These are phyloP conservation scores for Aegotheles bennettii DNA, from an alignment of 2,113 vertebrate species.

Conservation along the genomic window DNA sequence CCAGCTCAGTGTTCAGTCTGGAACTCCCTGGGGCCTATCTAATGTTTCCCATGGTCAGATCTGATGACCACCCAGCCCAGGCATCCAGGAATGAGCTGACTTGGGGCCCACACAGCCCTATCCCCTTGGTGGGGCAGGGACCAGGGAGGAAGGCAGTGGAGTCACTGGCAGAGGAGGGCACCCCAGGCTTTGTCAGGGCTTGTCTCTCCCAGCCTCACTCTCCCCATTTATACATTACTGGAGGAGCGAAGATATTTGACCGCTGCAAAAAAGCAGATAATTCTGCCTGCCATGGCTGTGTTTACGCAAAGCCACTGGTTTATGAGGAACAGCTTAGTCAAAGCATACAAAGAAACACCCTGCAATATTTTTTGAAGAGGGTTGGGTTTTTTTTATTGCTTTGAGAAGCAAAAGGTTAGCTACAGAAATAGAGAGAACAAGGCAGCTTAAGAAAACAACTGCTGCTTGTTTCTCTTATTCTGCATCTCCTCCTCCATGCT, in stretches of 20 bases:
- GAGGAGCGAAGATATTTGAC: background rate
- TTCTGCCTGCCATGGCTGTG: background rate
- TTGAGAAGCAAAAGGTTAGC: slow-evolving; percentile 8
- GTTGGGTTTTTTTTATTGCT: background rate
- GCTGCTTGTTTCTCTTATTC: background rate
- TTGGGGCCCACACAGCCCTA: background rate
- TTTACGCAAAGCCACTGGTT: slow-evolving; percentile 9
- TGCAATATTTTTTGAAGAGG: slow-evolving; percentile 12
- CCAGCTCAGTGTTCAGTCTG: background rate
- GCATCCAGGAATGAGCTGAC: background rate
- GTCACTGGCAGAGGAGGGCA: background rate
- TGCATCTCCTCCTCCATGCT: background rate
- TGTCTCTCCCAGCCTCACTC: background rate
- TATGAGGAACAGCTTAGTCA: slow-evolving; percentile 27
- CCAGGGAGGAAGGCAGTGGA: background rate
- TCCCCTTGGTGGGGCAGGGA: rapidly evolving
- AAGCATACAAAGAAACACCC: slow-evolving; percentile 37
- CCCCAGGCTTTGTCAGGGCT: background rate
- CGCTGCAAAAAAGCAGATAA: background rate
- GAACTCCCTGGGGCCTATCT: background rate
- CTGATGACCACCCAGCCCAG: background rate
- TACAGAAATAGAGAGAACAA: slow-evolving; percentile 12
- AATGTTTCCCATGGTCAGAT: background rate
- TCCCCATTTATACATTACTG: background rate
- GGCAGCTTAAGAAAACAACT: background rate